Conservation (phyloP, 2,888 invertebrate species). For the Ypsolopha sequella region DNA sequence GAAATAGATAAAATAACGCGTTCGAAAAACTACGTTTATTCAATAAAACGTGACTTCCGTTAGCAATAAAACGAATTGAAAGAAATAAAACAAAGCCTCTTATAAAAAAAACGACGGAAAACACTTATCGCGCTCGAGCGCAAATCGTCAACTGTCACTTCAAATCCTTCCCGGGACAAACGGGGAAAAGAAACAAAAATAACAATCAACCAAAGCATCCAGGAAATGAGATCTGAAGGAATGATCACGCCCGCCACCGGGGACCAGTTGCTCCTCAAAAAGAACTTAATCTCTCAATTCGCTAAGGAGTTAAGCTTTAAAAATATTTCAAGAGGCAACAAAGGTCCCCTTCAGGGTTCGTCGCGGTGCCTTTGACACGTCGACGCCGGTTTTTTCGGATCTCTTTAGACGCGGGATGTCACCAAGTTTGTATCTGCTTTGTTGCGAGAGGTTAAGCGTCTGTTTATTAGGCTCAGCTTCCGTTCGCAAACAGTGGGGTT, state of each 20-base stretch:
- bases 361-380: constrained; percentile 71
- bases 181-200: constrained; percentile 62
- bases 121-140: constrained; percentile 67
- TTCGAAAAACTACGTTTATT: neutral
- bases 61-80: constrained; percentile 3
- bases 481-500: constrained; percentile 59
- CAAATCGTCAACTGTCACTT: constrained; percentile 68
- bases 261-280: constrained; percentile 74
- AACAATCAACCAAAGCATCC: constrained; percentile 69
- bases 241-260: constrained; percentile 67
- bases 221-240: constrained; percentile 68
- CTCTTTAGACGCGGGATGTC: constrained; percentile 61
- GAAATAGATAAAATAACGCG: neutral
- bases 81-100: constrained; percentile 31
- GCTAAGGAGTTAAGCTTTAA: constrained; percentile 72
- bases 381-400: constrained; percentile 59
- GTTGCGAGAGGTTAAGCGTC: constrained; percentile 65
- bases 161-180: constrained; percentile 53
- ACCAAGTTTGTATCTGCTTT: constrained; percentile 69
- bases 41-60: neutral
- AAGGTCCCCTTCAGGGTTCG: constrained; percentile 46
- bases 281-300: constrained; percentile 71
- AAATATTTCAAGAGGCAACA: constrained; percentile 68
- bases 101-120: constrained; percentile 57
- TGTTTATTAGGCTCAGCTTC: constrained; percentile 67